Percentiles rank a stretch among this genome's conserved stretches.
Evolutionary conservation across 2,113 vertebrate species (phyloP).

Genomic region (Glaucidium brasilianum): DNA sequence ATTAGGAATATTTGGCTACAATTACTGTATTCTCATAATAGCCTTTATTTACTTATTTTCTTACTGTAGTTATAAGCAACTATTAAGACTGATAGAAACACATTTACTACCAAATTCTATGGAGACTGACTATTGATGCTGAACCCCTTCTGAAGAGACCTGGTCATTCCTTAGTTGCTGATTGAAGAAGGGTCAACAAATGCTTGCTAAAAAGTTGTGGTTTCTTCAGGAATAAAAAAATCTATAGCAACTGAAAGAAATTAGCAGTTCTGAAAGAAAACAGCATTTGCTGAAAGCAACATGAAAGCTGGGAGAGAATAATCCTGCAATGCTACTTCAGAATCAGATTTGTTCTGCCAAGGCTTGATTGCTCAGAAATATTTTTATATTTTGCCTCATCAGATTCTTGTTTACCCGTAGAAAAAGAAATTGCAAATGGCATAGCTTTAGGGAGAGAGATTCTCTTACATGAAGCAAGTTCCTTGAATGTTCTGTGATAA

Average conservation of each 20-base stretch:
- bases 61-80: not conserved
- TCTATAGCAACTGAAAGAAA: not conserved
- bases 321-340: not conserved
- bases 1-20: not conserved
- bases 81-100: not conserved
- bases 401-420: not conserved
- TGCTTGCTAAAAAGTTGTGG: not conserved
- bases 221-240: not conserved
- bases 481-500: not conserved
- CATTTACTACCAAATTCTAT: not conserved
- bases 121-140: not conserved
- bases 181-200: not conserved
- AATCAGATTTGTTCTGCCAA: not conserved
- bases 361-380: not conserved
- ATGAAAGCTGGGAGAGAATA: not conserved
- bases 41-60: not conserved
- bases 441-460: not conserved
- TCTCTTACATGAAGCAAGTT: not conserved
- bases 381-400: not conserved
- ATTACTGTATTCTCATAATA: not conserved
- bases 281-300: not conserved
- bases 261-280: not conserved
- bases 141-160: not conserved
- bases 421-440: not conserved
- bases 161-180: not conserved